These are phyloP conservation scores for Oreochromis spilurus DNA, from an alignment of 2,113 vertebrate species.

Conservation along the genomic window DNA sequence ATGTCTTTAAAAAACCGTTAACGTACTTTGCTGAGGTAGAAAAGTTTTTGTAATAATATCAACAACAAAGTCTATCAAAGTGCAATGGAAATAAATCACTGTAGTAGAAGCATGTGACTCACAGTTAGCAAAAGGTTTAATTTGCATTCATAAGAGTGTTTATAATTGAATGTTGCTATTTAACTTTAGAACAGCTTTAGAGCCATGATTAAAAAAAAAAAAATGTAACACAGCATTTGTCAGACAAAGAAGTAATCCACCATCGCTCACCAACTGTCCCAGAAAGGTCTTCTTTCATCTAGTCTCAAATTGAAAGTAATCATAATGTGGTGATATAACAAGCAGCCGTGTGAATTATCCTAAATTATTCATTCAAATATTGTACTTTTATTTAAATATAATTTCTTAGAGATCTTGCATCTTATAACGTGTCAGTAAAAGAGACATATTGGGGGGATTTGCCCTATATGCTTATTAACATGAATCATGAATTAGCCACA, in stretches of 20 bases:
- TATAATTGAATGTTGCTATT: not conserved
- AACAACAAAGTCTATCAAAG: not conserved
- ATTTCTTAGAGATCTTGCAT: not conserved
- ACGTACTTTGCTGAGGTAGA: not conserved
- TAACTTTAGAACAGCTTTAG: not conserved
- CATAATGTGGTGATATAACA: not conserved
- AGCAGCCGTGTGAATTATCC: not conserved
- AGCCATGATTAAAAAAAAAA: not conserved
- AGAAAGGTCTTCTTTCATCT: not conserved
- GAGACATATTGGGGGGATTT: not conserved
- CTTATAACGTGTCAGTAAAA: not conserved
- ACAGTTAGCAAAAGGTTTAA: not conserved
- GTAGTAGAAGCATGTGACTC: not conserved
- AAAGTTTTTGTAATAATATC: not conserved
- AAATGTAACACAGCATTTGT: not conserved
- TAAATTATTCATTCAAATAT: not conserved
- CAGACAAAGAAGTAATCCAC: not conserved
- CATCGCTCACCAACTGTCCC: not conserved
- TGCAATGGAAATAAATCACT: not conserved
- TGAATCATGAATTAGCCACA: conserved; percentile 28
- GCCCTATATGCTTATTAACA: conserved; percentile 11
- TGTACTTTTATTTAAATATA: not conserved
- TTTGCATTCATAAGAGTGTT: not conserved
- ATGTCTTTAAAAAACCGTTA: not conserved
- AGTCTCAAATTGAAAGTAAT: not conserved